A percentile compares a stretch with the other conserved stretches of the same genome.
phyloP scores from a whole-genome alignment of 1,140 invertebrate genomes.

The Neotoxoptera formosana region DNA sequence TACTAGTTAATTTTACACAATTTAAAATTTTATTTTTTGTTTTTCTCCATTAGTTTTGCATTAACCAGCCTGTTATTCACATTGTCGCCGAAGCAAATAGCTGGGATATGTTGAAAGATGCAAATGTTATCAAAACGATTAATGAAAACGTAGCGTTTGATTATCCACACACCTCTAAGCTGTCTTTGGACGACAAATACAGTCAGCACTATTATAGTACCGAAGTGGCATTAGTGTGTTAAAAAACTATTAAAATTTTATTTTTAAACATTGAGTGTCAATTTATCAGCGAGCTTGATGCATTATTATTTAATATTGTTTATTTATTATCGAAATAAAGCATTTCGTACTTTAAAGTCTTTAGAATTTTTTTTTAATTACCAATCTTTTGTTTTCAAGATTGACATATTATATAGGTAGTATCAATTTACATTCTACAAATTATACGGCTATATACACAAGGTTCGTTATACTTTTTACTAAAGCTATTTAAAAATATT shows the following conservation, averaged over 20 bases:
- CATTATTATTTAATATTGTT: neutral
- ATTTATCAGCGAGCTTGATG: neutral
- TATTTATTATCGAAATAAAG: constrained; percentile 26
- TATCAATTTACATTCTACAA: too few species aligned
- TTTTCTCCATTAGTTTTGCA: neutral
- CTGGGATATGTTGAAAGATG: neutral
- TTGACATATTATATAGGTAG: neutral
- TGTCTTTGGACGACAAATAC: constrained; percentile 7
- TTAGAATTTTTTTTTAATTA: neutral
- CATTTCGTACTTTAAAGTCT: neutral
- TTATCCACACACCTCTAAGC: neutral
- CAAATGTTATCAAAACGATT: neutral
- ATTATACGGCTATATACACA: too few species aligned
- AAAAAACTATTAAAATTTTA: neutral
- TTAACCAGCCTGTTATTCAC: neutral
- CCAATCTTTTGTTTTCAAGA: neutral
- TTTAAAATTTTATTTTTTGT: neutral
- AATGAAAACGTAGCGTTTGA: constrained; percentile 41
- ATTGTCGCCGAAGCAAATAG: too few species aligned
- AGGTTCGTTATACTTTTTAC: too few species aligned
- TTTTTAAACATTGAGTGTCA: neutral
- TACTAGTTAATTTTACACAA: neutral
- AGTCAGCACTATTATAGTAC: neutral
- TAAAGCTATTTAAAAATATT: too few species aligned
- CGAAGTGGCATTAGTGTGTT: constrained; percentile 1